Evolutionary conservation across 2,888 invertebrate genomes (phyloP).

Genomic region (Strigamia transsilvanica): DNA sequence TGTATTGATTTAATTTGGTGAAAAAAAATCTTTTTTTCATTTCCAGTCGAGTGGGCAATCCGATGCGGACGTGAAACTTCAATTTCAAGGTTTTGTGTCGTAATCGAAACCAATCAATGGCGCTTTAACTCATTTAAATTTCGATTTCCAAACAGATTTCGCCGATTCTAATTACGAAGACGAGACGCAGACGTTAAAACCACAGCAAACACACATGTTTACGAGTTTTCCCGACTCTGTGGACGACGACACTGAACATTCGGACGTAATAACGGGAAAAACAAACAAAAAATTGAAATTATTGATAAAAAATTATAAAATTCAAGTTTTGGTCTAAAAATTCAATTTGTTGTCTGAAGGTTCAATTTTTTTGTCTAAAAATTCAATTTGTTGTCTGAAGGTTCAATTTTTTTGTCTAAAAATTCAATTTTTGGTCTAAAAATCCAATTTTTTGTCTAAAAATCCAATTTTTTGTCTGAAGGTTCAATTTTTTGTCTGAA

Average conservation of each 20-base stretch:
- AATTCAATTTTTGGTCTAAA: too few species aligned
- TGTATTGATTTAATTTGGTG: neutral
- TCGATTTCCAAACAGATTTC: slow-evolving; percentile 27
- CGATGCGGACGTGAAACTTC: slow-evolving; percentile 53
- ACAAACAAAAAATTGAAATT: neutral
- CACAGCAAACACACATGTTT: slow-evolving; percentile 55
- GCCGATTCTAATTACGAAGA: neutral
- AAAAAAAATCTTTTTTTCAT: neutral
- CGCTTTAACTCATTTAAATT: slow-evolving; percentile 2
- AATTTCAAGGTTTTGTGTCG: slow-evolving; percentile 56
- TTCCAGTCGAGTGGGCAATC: slow-evolving; percentile 51
- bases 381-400: too few species aligned
- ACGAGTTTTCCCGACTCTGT: slow-evolving; percentile 56
- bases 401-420: too few species aligned
- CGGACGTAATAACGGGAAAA: slow-evolving; percentile 28
- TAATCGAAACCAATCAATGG: neutral
- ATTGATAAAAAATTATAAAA: neutral
- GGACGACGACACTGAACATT: slow-evolving; percentile 56
- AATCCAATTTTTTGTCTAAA: too few species aligned
- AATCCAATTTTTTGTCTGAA: too few species aligned
- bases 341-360: too few species aligned
- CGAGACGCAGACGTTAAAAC: neutral
- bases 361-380: too few species aligned
- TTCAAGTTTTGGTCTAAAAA: too few species aligned
- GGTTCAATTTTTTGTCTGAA: too few species aligned